Evolutionary conservation across 2,888 invertebrate species (phyloP).

Genomic region (Gastracanthus pulcherrimus): DNA sequence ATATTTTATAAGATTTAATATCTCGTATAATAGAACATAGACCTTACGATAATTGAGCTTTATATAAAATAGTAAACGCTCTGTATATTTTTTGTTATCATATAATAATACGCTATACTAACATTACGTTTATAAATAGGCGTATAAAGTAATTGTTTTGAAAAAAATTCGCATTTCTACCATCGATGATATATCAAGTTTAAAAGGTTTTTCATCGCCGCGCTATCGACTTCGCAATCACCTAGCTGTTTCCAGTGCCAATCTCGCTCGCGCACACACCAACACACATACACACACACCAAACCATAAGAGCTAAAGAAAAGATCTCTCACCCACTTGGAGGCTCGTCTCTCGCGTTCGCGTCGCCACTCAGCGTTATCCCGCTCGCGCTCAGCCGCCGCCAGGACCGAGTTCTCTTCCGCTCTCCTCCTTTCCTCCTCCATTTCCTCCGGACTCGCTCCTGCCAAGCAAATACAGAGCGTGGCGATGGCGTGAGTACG

Average conservation of each 20-base stretch:
- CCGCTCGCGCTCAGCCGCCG: constrained; percentile 67
- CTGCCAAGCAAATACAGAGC: constrained; percentile 58
- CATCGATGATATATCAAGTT: neutral
- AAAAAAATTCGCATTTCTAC: neutral
- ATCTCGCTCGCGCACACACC: neutral
- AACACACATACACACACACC: neutral
- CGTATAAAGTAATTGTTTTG: neutral
- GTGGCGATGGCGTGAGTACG: neutral
- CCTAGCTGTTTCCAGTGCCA: neutral
- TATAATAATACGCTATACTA: neutral
- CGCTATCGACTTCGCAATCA: neutral
- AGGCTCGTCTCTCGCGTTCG: constrained; percentile 71
- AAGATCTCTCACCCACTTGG: constrained; percentile 64
- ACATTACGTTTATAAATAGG: neutral
- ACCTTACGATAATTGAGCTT: no score
- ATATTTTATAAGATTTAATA: no score
- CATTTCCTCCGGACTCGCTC: constrained; percentile 66
- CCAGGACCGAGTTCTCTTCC: constrained; percentile 67
- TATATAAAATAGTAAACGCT: no score
- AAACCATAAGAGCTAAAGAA: neutral
- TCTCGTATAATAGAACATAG: no score
- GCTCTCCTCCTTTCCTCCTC: constrained; percentile 59
- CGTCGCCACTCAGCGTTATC: constrained; percentile 69
- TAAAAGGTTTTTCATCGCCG: neutral
- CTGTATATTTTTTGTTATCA: no score